Conservation (phyloP, 2,113 vertebrate species). For the Australoheros scitulus region DNA sequence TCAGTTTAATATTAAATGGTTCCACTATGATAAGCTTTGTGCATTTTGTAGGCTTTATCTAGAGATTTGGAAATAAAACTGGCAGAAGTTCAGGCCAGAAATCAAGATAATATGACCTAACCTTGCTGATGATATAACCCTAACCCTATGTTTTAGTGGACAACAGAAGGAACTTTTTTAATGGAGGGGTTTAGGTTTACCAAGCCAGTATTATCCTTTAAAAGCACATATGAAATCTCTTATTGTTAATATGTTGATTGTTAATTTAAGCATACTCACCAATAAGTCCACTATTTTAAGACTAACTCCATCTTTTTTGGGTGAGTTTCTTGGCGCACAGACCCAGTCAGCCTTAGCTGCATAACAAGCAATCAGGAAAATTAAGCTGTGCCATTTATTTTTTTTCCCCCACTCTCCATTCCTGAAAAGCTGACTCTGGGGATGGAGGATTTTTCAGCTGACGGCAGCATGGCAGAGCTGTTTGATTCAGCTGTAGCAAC, state of each 20-base stretch:
- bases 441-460: slow-evolving; percentile 54
- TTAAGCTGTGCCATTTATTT: slow-evolving; percentile 20
- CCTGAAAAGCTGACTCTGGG: slow-evolving; percentile 63
- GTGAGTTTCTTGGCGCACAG: neutral
- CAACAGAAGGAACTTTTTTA: neutral
- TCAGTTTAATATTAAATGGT: neutral
- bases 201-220: neutral
- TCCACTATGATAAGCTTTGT: neutral
- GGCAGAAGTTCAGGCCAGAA: neutral
- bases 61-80: neutral
- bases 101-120: neutral
- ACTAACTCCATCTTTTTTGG: neutral
- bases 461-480: slow-evolving; percentile 47
- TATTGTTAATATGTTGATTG: neutral
- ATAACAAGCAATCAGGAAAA: slow-evolving; percentile 55
- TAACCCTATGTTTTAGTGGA: neutral
- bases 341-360: neutral
- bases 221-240: neutral
- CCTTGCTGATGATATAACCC: neutral
- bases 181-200: neutral
- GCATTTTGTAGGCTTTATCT: neutral
- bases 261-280: neutral
- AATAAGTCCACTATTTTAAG: neutral
- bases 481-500: slow-evolving; percentile 60
- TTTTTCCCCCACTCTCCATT: neutral